These are phyloP conservation scores for Ctenoplectra terminalis DNA, from an alignment of 1,140 invertebrate genomes.

Conservation along the genomic window DNA sequence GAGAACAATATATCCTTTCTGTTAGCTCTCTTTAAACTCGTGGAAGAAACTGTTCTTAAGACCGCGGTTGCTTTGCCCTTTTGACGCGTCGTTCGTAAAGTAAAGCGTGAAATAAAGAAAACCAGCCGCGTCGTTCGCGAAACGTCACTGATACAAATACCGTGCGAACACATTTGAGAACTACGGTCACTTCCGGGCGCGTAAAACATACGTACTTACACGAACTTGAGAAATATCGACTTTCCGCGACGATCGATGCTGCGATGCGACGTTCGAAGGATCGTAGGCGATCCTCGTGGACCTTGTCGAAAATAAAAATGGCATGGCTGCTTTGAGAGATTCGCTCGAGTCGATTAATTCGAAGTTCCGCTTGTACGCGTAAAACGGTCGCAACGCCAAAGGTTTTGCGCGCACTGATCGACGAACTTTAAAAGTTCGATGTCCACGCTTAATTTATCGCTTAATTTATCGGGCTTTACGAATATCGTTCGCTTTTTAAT, in stretches of 20 bases:
- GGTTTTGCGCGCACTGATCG: no score
- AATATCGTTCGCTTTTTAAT: no score
- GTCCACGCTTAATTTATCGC: no score
- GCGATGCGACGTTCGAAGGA: not conserved
- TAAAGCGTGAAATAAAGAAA: constrained; percentile 30
- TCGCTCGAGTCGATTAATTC: no score
- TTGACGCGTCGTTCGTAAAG: constrained; percentile 43
- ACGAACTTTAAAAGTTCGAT: no score
- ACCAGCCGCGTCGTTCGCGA: constrained; percentile 46
- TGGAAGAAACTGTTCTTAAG: not conserved
- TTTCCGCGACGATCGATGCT: constrained; percentile 11
- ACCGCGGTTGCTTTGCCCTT: constrained; percentile 30
- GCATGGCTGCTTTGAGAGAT: no score
- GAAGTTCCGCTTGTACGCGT: no score
- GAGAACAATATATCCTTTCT: constrained; percentile 29
- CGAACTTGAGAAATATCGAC: constrained; percentile 36
- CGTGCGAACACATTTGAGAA: constrained; percentile 25
- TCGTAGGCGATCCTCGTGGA: no score
- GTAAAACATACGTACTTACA: constrained; percentile 37
- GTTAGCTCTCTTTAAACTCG: not conserved
- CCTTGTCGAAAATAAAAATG: no score
- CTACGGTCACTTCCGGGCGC: constrained; percentile 11
- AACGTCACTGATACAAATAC: not conserved
- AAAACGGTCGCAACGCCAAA: no score
- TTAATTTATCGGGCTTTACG: no score